These are phyloP conservation scores for Trichopria drosophilae DNA, from an alignment of 2,888 invertebrate species.

Conservation along the genomic window DNA sequence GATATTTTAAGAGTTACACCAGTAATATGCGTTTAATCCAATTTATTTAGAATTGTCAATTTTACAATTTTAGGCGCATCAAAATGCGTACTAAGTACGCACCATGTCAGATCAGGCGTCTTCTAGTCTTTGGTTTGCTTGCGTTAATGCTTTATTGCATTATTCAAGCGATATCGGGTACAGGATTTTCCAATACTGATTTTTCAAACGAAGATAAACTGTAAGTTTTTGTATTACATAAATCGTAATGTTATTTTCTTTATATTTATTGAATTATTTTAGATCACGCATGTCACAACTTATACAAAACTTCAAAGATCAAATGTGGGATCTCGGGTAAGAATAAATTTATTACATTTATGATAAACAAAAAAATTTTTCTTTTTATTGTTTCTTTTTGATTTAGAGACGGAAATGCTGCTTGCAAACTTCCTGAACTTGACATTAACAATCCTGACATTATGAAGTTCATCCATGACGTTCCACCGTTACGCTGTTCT, in stretches of 20 bases:
- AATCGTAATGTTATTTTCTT: neutral
- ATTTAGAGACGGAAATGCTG: slow-evolving; percentile 50
- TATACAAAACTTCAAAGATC: slow-evolving; percentile 47
- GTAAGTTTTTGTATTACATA: slow-evolving; percentile 37
- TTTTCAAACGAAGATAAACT: slow-evolving; percentile 46
- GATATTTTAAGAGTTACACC: too few relatives aligned
- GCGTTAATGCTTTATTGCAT: slow-evolving; percentile 43
- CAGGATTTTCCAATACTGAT: slow-evolving; percentile 39
- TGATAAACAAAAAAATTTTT: neutral
- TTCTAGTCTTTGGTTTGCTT: slow-evolving; percentile 37
- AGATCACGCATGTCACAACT: slow-evolving; percentile 49
- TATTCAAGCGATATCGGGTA: slow-evolving; percentile 44
- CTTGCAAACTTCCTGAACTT: slow-evolving; percentile 69
- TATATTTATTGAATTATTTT: slow-evolving; percentile 18
- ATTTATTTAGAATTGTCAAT: too few relatives aligned
- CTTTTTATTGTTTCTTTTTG: neutral
- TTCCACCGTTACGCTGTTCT: slow-evolving; percentile 69
- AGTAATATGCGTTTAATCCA: too few relatives aligned
- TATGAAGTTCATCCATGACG: slow-evolving; percentile 69
- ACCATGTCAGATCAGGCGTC: slow-evolving; percentile 44
- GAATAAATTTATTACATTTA: slow-evolving; percentile 9
- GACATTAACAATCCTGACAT: slow-evolving; percentile 73
- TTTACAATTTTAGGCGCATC: too few relatives aligned
- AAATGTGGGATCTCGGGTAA: slow-evolving; percentile 41
- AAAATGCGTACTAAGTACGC: too few relatives aligned